Conservation (phyloP, 2,888 invertebrate genomes). For the Xestia sexstrigata region DNA sequence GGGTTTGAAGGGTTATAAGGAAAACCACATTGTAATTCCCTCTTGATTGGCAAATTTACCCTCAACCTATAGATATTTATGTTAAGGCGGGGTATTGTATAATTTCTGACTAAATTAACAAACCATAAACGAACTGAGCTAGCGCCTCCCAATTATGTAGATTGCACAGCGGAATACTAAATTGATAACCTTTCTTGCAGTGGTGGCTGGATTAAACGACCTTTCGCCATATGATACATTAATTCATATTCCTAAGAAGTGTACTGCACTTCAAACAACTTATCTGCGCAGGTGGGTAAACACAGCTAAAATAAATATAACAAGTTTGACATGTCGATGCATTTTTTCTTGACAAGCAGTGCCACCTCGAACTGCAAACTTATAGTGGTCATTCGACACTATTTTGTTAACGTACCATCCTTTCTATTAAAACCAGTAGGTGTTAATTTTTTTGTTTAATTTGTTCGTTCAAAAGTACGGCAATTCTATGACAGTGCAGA, state of each 20-base stretch:
- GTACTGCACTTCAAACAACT: neutral
- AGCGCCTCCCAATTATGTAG: conserved; percentile 42
- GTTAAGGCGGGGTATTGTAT: conserved; percentile 50
- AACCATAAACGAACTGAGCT: conserved; percentile 46
- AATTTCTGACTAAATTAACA: conserved; percentile 55
- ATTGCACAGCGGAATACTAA: conserved; percentile 39
- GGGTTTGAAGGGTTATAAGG: conserved; percentile 43
- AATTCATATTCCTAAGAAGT: neutral
- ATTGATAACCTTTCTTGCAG: conserved; percentile 34
- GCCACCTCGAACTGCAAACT: too few species aligned
- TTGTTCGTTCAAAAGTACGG: too few species aligned
- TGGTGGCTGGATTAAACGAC: neutral
- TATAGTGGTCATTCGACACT: neutral
- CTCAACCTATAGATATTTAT: conserved; percentile 53
- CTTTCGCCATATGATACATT: neutral
- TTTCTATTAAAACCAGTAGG: neutral
- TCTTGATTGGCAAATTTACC: conserved; percentile 63
- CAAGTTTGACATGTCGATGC: too few species aligned
- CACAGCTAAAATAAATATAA: too few species aligned
- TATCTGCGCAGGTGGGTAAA: too few species aligned
- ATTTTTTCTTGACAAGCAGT: too few species aligned
- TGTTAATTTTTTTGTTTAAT: too few species aligned
- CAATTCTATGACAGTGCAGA: too few species aligned
- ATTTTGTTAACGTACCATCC: neutral
- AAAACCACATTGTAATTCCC: conserved; percentile 61